These are phyloP conservation scores for Strix aluco DNA, from an alignment of 2,113 vertebrate species.

Conservation along the genomic window DNA sequence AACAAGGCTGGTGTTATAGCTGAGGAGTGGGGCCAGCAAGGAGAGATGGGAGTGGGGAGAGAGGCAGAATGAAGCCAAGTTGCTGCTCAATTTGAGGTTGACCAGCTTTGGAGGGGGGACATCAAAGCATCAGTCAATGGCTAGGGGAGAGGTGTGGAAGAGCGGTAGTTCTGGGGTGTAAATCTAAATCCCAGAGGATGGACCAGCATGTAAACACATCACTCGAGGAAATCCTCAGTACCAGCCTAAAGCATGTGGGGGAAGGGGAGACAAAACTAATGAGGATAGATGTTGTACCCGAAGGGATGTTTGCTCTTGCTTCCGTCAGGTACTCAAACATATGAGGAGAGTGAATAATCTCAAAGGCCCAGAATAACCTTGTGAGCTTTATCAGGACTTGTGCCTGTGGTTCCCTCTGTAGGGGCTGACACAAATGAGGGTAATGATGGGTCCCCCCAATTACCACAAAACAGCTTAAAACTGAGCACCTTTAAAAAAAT, in stretches of 20 bases:
- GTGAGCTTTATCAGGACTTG: not conserved
- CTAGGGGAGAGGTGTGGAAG: not conserved
- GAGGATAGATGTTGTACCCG: not conserved
- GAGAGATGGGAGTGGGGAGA: not conserved
- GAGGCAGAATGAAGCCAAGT: not conserved
- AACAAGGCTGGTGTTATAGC: not conserved
- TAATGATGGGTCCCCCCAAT: not conserved
- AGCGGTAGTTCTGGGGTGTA: not conserved
- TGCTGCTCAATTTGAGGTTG: fast-evolving
- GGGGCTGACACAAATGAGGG: not conserved
- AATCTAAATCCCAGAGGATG: not conserved
- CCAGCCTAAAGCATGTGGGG: not conserved
- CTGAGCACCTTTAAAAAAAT: not conserved
- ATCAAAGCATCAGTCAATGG: not conserved
- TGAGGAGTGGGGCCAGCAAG: not conserved
- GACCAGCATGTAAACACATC: not conserved
- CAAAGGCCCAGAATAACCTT: not conserved
- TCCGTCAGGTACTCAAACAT: not conserved
- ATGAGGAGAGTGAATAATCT: not conserved
- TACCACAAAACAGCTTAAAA: not conserved
- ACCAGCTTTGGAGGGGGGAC: not conserved
- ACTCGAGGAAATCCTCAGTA: not conserved
- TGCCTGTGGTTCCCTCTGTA: not conserved
- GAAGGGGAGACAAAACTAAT: not conserved
- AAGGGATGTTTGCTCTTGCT: not conserved